phyloP scores from a whole-genome alignment of 2,113 vertebrate species.

The Oncorhynchus masou region DNA sequence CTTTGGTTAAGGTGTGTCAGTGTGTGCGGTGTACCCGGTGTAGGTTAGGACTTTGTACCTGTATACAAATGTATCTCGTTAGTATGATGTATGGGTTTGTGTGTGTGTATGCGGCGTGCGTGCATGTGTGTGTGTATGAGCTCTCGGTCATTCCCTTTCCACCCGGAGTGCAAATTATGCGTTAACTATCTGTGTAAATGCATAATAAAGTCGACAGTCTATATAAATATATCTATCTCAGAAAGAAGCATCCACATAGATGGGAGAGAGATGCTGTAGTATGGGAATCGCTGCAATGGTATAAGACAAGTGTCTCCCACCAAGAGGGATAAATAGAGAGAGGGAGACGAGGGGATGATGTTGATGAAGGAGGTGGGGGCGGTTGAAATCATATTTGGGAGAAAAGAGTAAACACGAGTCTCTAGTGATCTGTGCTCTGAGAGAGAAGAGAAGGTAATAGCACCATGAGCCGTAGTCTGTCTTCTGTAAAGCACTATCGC shows the following conservation, averaged over 20 bases:
- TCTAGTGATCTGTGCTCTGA: constrained; percentile 6
- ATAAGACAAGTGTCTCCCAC: too few species aligned
- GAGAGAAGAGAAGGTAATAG: neutral
- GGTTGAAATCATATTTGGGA: constrained; percentile 47
- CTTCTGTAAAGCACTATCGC: constrained; percentile 34
- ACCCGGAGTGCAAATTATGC: neutral
- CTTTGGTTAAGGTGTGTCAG: neutral
- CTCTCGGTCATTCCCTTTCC: neutral
- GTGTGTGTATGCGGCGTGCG: neutral
- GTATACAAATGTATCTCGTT: neutral
- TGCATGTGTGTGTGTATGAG: neutral
- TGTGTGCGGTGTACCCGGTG: neutral
- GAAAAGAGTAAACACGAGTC: constrained; percentile 33
- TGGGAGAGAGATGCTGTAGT: neutral
- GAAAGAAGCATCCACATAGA: constrained; percentile 12
- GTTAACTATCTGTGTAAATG: neutral
- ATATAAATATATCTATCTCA: neutral
- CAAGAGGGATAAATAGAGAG: neutral
- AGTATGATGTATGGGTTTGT: neutral
- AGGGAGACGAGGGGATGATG: constrained; percentile 9
- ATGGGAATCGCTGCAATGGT: too few species aligned
- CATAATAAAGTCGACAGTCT: neutral
- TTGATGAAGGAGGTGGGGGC: constrained; percentile 3
- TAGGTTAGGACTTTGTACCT: neutral
- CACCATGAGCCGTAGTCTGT: constrained; percentile 18